Conservation (phyloP, 2,888 invertebrate genomes). For the Scaptomyza reducta region DNA sequence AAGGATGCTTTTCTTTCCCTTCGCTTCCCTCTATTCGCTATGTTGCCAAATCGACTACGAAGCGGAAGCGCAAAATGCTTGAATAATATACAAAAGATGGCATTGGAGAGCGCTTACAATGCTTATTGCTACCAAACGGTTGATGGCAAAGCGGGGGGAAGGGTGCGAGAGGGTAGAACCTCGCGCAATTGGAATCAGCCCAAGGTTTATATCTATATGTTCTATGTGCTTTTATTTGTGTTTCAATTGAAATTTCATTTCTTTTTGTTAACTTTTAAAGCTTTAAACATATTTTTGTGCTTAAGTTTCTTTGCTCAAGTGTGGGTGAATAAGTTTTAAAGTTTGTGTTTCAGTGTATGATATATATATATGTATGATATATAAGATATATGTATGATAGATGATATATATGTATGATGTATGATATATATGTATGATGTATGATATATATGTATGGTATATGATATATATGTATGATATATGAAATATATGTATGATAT, state of each 20-base stretch:
- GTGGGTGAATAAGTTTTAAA: not conserved
- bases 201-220: not conserved
- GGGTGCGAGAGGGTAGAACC: not conserved
- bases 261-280: not conserved
- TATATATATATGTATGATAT: too few relatives aligned
- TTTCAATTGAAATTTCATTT: not conserved
- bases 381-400: too few relatives aligned
- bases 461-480: too few relatives aligned
- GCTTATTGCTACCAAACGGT: not conserved
- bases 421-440: too few relatives aligned
- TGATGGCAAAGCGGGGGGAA: not conserved
- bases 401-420: too few relatives aligned
- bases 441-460: too few relatives aligned
- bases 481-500: too few relatives aligned
- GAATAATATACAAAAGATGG: slow-evolving; percentile 57
- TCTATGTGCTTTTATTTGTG: not conserved
- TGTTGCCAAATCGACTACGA: slow-evolving; percentile 27
- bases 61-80: slow-evolving; percentile 34
- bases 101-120: slow-evolving; percentile 38
- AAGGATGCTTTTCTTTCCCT: slow-evolving; percentile 23
- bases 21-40: not conserved
- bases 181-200: not conserved
- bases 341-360: not conserved
- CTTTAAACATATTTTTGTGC: not conserved
- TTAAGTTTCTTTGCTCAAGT: too few relatives aligned